phyloP scores from a whole-genome alignment of 2,888 invertebrate genomes.

The Xanthorhoe spadicearia region DNA sequence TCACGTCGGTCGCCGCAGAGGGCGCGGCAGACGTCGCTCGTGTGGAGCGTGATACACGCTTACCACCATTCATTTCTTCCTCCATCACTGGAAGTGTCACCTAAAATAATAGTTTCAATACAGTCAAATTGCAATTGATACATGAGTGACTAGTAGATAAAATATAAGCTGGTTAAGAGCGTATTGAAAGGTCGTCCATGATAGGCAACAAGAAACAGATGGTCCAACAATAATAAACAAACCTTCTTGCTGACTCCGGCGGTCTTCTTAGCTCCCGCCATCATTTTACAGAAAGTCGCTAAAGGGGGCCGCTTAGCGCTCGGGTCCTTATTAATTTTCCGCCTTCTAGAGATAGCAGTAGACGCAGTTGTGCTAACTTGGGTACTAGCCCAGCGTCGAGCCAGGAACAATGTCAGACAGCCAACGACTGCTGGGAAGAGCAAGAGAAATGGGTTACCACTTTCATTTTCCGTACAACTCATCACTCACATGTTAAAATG shows the following conservation, averaged over 20 bases:
- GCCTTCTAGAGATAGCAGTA: conserved; percentile 79
- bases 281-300: conserved; percentile 77
- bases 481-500: conserved; percentile 84
- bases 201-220: conserved; percentile 2
- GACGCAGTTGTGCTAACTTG: conserved; percentile 77
- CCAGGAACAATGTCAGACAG: conserved; percentile 81
- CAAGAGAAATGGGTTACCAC: conserved; percentile 81
- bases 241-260: conserved; percentile 73
- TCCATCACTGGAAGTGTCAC: conserved; percentile 58
- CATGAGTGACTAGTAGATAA: too few relatives aligned
- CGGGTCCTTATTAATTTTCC: conserved; percentile 82
- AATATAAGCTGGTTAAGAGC: background rate
- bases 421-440: conserved; percentile 83
- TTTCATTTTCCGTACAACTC: conserved; percentile 85
- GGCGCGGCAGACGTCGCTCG: conserved; percentile 56
- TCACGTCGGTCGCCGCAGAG: conserved; percentile 54
- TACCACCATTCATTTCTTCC: conserved; percentile 70
- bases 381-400: conserved; percentile 79
- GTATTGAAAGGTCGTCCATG: background rate
- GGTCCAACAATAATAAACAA: conserved; percentile 10
- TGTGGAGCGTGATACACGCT: conserved; percentile 57
- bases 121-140: background rate
- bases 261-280: conserved; percentile 73
- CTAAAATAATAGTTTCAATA: conserved; percentile 46
- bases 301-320: conserved; percentile 75